A percentile compares a stretch with the other conserved stretches of the same genome.
Evolutionary conservation across 1,140 invertebrate species (phyloP).

Genomic region (Homalodisca vitripennis): DNA sequence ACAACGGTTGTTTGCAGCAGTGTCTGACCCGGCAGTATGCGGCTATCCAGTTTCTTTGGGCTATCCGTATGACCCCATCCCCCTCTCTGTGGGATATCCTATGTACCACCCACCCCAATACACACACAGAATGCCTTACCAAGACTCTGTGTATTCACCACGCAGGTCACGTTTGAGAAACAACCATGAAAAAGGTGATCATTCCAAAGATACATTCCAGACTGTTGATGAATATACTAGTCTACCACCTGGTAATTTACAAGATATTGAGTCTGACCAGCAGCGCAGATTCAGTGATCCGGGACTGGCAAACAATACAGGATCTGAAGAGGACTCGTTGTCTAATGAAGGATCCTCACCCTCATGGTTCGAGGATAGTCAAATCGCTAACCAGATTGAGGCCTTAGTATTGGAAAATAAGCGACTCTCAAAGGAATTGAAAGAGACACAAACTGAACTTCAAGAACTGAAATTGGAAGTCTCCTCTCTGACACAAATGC

Average conservation of each 20-base stretch:
- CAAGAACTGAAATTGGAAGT: constrained; percentile 35
- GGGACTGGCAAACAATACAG: constrained; percentile 34
- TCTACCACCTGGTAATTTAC: constrained; percentile 36
- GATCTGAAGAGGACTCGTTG: constrained; percentile 29
- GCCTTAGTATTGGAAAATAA: constrained; percentile 35
- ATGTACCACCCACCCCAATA: constrained; percentile 40
- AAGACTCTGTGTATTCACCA: neutral
- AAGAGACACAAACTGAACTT: constrained; percentile 34
- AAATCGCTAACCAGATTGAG: constrained; percentile 29
- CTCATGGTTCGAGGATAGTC: constrained; percentile 4
- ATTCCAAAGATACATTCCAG: neutral
- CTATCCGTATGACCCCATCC: constrained; percentile 52
- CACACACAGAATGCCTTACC: neutral
- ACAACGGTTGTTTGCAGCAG: constrained; percentile 52
- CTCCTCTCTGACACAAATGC: neutral
- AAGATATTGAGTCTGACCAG: constrained; percentile 33
- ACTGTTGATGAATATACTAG: constrained; percentile 36
- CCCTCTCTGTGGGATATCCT: constrained; percentile 49
- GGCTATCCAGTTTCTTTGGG: constrained; percentile 51
- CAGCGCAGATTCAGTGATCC: constrained; percentile 39
- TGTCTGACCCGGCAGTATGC: constrained; percentile 53
- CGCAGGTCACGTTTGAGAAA: neutral
- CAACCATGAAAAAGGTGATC: neutral
- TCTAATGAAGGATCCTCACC: constrained; percentile 28
- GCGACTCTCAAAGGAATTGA: constrained; percentile 33